These are phyloP conservation scores for Sipha flava DNA, from an alignment of 1,140 invertebrate genomes.

Conservation along the genomic window DNA sequence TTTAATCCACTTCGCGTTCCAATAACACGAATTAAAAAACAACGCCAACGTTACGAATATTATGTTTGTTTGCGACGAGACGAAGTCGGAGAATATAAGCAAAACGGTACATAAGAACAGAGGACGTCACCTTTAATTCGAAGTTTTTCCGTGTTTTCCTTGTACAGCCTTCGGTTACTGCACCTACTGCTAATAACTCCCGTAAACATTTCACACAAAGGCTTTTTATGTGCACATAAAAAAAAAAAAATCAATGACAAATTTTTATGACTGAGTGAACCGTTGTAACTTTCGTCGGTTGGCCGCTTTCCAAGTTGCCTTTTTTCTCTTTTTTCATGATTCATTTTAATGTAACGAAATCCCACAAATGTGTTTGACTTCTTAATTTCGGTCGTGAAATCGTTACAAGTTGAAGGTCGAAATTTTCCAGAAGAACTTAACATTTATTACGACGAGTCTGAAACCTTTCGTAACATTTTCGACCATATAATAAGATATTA, in stretches of 20 bases:
- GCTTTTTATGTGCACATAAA: neutral
- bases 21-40: no score
- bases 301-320: neutral
- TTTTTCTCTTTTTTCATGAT: neutral
- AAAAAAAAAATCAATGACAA: neutral
- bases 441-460: neutral
- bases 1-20: no score
- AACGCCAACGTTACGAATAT: no score
- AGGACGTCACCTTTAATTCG: no score
- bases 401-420: neutral
- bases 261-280: neutral
- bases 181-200: no score
- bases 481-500: conserved; percentile 1
- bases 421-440: neutral
- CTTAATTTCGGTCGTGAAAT: neutral
- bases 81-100: no score
- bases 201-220: no score
- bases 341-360: neutral
- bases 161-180: no score
- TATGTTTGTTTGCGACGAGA: no score
- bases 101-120: no score
- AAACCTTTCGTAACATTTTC: neutral
- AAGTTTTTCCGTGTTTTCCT: no score
- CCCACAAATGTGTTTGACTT: neutral
- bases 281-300: neutral